Evolutionary conservation across 2,888 invertebrate species (phyloP).

Genomic region (Clepsis dumicolana): DNA sequence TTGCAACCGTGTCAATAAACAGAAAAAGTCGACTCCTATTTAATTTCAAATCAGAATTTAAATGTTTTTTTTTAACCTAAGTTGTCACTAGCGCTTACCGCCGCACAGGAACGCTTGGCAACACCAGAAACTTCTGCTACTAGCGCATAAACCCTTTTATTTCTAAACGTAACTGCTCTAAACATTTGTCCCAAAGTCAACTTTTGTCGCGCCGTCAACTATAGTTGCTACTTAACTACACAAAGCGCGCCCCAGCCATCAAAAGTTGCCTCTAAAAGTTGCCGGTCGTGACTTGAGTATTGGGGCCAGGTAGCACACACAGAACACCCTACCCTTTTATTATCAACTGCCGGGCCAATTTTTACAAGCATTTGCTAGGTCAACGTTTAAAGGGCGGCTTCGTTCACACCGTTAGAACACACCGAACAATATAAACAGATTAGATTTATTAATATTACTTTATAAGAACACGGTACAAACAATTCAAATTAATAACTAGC

Average conservation of each 20-base stretch:
- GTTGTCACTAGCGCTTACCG: too few species aligned
- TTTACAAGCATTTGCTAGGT: conserved; percentile 42
- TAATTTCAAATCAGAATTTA: too few species aligned
- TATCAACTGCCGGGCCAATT: conserved; percentile 40
- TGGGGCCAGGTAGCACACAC: conserved; percentile 31
- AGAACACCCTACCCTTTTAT: conserved; percentile 35
- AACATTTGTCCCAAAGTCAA: too few species aligned
- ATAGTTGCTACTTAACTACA: conserved; percentile 27
- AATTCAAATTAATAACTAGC: too few species aligned
- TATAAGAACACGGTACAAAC: too few species aligned
- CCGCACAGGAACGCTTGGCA: too few species aligned
- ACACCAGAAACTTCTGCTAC: too few species aligned
- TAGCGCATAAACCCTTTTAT: neutral
- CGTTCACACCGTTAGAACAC: conserved; percentile 19
- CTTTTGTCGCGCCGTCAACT: neutral
- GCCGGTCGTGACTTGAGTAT: conserved; percentile 28
- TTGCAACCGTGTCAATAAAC: too few species aligned
- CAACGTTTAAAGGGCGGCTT: conserved; percentile 25
- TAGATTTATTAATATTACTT: too few species aligned
- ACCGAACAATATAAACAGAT: neutral
- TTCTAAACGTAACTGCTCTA: too few species aligned
- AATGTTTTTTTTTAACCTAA: too few species aligned
- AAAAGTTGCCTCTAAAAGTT: conserved; percentile 31
- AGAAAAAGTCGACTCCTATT: too few species aligned
- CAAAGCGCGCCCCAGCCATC: conserved; percentile 28